These are phyloP conservation scores for Peucedramus taeniatus DNA, from an alignment of 2,113 vertebrate genomes.

Conservation along the genomic window DNA sequence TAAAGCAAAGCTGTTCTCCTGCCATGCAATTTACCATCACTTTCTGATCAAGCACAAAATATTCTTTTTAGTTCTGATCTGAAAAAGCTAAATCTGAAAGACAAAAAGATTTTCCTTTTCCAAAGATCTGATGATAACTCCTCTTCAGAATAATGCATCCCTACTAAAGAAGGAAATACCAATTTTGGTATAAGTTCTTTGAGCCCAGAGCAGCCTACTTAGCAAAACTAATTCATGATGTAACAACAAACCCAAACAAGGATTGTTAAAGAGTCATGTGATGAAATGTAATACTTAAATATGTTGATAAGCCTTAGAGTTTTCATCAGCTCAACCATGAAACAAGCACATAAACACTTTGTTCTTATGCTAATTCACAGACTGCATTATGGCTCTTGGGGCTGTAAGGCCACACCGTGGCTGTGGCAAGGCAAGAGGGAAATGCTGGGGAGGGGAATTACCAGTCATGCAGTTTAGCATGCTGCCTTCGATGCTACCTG, in stretches of 20 bases:
- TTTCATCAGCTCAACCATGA: neutral
- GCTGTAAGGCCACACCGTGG: neutral
- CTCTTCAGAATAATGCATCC: neutral
- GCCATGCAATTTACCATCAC: neutral
- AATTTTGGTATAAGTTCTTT: neutral
- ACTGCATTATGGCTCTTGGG: neutral
- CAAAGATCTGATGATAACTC: neutral
- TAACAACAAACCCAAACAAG: neutral
- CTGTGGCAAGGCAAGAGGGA: neutral
- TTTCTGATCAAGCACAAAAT: neutral
- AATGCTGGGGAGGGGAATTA: neutral
- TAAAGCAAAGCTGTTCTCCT: neutral
- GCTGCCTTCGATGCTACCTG: neutral
- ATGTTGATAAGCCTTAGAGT: neutral
- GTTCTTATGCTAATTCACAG: neutral
- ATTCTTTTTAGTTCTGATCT: neutral
- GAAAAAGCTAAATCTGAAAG: neutral
- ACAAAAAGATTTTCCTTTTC: neutral
- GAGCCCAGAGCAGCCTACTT: neutral
- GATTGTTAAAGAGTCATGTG: neutral
- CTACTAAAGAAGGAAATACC: neutral
- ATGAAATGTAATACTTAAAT: neutral
- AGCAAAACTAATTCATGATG: neutral
- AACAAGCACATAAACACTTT: neutral
- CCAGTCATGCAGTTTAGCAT: neutral